phyloP scores from a whole-genome alignment of 2,797 vertebrate species.

The Acipenser ruthenus region DNA sequence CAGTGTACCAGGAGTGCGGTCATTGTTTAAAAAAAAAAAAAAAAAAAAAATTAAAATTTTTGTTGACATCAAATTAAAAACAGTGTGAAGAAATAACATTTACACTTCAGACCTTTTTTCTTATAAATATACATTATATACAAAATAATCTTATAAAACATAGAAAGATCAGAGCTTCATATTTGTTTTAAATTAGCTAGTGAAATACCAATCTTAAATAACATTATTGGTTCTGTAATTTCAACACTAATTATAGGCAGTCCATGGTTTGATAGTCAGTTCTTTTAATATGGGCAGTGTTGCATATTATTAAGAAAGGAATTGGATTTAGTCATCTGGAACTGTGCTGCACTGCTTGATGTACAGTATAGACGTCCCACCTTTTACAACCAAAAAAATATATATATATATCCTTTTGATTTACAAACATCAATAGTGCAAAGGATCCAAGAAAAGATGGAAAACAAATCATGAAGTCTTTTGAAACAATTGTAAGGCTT shows the following conservation, averaged over 20 bases:
- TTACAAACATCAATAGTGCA: conserved; percentile 43
- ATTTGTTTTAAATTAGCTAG: conserved; percentile 86
- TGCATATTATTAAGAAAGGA: conserved; percentile 49
- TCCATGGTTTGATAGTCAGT: conserved; percentile 62
- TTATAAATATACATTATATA: conserved; percentile 99
- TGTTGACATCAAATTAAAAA: conserved; percentile 70
- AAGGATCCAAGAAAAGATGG: conserved; percentile 58
- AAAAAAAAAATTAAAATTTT: conserved; percentile 57
- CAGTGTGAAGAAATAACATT: conserved; percentile 79
- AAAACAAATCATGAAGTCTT: conserved; percentile 43
- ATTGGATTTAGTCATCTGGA: conserved; percentile 37
- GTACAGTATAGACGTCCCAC: conserved; percentile 9
- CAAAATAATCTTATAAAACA: conserved; percentile 99
- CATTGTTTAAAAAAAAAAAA: conserved; percentile 67
- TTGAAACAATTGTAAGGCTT: conserved; percentile 61
- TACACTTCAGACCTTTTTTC: conserved; percentile 92
- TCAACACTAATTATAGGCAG: conserved; percentile 64
- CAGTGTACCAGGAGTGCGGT: conserved; percentile 63
- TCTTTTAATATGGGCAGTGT: conserved; percentile 37
- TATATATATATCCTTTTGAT: conserved; percentile 12
- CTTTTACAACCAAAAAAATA: no score
- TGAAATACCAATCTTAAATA: conserved; percentile 73
- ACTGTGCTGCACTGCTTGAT: conserved; percentile 37
- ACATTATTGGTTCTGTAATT: conserved; percentile 69
- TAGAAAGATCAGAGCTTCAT: conserved; percentile 96